Evolutionary conservation across 2,113 vertebrate species (phyloP).

Genomic region (Pycnonotus jocosus): DNA sequence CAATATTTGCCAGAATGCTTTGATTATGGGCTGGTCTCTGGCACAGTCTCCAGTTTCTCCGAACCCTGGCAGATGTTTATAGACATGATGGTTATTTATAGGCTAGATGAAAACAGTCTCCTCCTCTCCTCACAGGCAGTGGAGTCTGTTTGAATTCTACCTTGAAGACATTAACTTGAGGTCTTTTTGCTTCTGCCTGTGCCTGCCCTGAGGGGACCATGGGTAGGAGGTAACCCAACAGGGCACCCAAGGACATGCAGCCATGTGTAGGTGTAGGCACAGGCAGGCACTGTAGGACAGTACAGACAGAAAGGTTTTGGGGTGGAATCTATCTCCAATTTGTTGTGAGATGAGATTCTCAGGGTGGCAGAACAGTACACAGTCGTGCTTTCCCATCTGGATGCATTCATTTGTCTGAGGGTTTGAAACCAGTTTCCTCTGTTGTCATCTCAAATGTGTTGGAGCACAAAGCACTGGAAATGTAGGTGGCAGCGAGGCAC

Average conservation of each 20-base stretch:
- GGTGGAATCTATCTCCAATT: neutral
- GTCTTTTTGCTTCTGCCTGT: neutral
- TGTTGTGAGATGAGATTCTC: neutral
- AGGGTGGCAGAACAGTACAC: neutral
- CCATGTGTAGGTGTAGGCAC: neutral
- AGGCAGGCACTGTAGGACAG: neutral
- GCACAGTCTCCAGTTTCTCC: constrained; percentile 29
- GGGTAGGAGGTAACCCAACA: neutral
- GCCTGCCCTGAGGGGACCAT: neutral
- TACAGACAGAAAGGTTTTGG: neutral
- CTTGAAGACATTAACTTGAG: neutral
- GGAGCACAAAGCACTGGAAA: neutral
- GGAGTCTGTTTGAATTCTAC: neutral
- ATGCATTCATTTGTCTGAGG: neutral
- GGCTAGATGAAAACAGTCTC: neutral
- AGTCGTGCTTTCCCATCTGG: neutral
- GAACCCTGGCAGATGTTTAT: constrained; percentile 31
- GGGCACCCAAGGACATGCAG: neutral
- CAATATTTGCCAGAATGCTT: constrained; percentile 41
- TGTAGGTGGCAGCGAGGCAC: neutral
- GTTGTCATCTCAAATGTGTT: neutral
- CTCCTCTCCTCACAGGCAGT: neutral
- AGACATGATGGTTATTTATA: constrained; percentile 42
- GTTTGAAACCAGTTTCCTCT: neutral
- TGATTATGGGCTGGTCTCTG: constrained; percentile 29